A percentile compares a stretch with the other conserved stretches of the same genome.
Evolutionary conservation across 2,888 invertebrate species (phyloP).

Genomic region (Ormyrus labotus): DNA sequence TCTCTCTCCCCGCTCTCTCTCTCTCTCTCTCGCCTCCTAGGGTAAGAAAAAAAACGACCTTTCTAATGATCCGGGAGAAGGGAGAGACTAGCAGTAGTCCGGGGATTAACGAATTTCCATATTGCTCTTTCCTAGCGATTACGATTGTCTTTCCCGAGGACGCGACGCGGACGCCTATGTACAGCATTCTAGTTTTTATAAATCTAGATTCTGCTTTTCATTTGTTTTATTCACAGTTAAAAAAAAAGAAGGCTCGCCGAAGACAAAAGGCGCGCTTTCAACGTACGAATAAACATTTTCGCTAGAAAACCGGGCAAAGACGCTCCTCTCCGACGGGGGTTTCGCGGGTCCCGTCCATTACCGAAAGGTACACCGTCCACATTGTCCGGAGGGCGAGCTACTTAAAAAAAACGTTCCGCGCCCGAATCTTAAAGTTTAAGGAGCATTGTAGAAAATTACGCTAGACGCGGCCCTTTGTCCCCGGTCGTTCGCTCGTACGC

Average conservation of each 20-base stretch:
- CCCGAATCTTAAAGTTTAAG: slow-evolving; percentile 51
- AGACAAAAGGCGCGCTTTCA: slow-evolving; percentile 5
- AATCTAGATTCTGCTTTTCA: too few relatives aligned
- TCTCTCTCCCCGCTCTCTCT: slow-evolving; percentile 1
- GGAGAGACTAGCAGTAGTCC: background rate
- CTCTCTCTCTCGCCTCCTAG: slow-evolving; percentile 10
- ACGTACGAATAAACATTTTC: slow-evolving; percentile 29
- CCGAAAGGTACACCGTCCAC: background rate
- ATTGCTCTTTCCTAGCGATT: background rate
- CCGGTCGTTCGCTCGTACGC: slow-evolving; percentile 37
- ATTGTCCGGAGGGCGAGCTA: slow-evolving; percentile 10
- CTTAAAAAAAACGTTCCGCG: slow-evolving; percentile 42
- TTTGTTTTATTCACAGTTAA: too few relatives aligned
- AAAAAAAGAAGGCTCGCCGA: too few relatives aligned
- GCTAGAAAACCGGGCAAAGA: slow-evolving; percentile 33
- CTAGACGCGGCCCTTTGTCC: slow-evolving; percentile 17
- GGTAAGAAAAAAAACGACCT: slow-evolving; percentile 31
- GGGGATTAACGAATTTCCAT: slow-evolving; percentile 15
- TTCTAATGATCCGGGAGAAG: slow-evolving; percentile 26
- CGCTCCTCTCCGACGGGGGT: background rate
- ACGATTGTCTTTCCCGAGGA: too few relatives aligned
- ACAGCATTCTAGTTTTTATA: too few relatives aligned
- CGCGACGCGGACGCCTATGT: too few relatives aligned
- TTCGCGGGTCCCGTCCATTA: too few relatives aligned
- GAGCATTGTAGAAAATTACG: slow-evolving; percentile 3